These are phyloP conservation scores for Esox niger DNA, from an alignment of 2,113 vertebrate genomes.

Conservation along the genomic window DNA sequence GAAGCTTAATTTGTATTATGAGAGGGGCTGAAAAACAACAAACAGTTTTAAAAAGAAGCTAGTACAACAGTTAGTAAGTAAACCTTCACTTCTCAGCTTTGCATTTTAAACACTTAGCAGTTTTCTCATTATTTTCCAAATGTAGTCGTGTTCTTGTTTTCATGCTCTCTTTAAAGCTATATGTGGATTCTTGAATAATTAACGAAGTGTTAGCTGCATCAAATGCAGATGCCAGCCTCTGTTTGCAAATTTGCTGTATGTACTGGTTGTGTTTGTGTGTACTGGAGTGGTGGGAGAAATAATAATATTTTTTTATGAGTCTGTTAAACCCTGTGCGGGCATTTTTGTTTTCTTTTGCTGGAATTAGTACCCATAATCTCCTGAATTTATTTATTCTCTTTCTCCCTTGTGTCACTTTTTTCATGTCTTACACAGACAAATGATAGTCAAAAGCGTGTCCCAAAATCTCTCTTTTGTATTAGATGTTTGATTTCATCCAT, in stretches of 20 bases:
- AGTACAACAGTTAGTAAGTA: constrained; percentile 44
- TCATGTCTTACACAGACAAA: too few species aligned
- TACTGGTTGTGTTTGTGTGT: neutral
- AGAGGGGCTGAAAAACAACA: constrained; percentile 10
- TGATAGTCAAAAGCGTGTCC: too few species aligned
- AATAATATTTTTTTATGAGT: too few species aligned
- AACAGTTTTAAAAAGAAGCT: constrained; percentile 2
- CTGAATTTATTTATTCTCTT: neutral
- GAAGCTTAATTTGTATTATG: constrained; percentile 17
- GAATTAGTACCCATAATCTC: neutral
- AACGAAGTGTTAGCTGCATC: constrained; percentile 65
- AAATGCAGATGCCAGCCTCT: constrained; percentile 56
- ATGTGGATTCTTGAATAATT: constrained; percentile 74
- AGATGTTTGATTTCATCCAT: too few species aligned
- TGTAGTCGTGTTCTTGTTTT: constrained; percentile 64
- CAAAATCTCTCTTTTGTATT: too few species aligned
- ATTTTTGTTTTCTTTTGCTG: neutral
- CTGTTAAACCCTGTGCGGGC: neutral
- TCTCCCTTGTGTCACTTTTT: too few species aligned
- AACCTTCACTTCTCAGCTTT: constrained; percentile 52
- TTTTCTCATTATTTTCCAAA: constrained; percentile 65
- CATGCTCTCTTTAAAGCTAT: constrained; percentile 65
- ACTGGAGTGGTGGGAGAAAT: constrained; percentile 12
- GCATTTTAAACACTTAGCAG: constrained; percentile 60
- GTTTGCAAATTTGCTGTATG: constrained; percentile 4